Conservation (phyloP, 2,888 invertebrate species). For the Petrolisthes cinctipes region DNA sequence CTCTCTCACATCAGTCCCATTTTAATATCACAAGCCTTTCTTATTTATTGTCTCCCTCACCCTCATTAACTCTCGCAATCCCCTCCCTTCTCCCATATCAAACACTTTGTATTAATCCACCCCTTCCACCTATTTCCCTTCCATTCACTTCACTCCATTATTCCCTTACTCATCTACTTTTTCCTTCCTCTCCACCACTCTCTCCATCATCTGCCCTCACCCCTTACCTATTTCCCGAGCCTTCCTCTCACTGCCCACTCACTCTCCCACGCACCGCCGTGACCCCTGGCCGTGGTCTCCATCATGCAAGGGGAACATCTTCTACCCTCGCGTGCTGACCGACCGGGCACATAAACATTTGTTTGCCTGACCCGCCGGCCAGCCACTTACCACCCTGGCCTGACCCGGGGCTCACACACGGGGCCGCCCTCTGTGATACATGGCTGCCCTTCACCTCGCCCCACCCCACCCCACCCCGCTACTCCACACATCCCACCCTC, state of each 20-base stretch:
- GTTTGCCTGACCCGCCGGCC: conserved; percentile 14
- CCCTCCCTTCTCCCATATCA: not conserved
- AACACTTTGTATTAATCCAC: not conserved
- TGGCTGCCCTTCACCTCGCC: not conserved
- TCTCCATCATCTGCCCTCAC: not conserved
- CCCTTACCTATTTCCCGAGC: not conserved
- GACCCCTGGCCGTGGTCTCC: conserved; percentile 35
- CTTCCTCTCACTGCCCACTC: not conserved
- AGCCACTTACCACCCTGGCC: not conserved
- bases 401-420: not conserved
- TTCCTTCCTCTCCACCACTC: not conserved
- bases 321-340: conserved; percentile 35
- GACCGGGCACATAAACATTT: conserved; percentile 13
- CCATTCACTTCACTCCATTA: not conserved
- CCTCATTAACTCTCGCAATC: not conserved
- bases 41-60: not conserved
- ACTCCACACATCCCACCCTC: not conserved
- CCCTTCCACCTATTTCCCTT: not conserved
- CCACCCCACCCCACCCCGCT: not conserved
- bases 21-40: too few relatives aligned
- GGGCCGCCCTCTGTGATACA: conserved; percentile 2
- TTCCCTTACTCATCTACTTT: not conserved
- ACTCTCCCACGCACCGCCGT: conserved; percentile 39
- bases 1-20: too few relatives aligned
- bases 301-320: conserved; percentile 34